These are phyloP conservation scores for Spermophilus dauricus DNA, from an alignment of 2,113 vertebrate genomes.

Conservation along the genomic window DNA sequence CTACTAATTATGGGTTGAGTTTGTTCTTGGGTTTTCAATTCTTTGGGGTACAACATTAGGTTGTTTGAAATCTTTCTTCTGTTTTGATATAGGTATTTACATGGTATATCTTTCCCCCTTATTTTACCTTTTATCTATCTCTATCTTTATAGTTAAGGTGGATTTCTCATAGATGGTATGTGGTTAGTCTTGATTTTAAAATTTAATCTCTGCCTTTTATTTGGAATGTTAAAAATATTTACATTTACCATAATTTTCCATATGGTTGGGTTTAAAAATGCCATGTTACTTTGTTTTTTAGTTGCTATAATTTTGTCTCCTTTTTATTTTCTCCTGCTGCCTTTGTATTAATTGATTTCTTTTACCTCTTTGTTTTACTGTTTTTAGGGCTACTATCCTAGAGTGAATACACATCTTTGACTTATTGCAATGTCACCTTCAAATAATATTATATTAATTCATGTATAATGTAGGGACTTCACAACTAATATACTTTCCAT, in stretches of 20 bases:
- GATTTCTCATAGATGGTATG: neutral
- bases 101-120: neutral
- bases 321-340: neutral
- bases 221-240: neutral
- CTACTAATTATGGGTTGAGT: neutral
- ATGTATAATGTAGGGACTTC: neutral
- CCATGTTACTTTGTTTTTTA: neutral
- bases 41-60: neutral
- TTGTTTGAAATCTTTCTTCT: neutral
- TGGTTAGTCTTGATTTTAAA: neutral
- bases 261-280: neutral
- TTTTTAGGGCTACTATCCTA: neutral
- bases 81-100: neutral
- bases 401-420: neutral
- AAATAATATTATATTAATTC: neutral
- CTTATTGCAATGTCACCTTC: neutral
- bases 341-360: neutral
- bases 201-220: neutral
- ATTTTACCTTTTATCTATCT: neutral
- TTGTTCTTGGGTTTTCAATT: neutral
- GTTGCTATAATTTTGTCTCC: neutral
- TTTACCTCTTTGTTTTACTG: neutral
- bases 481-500: neutral
- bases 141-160: neutral
- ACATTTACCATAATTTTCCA: neutral